phyloP scores from a whole-genome alignment of 30 jellyfish, hydroid and myxozoan genomes.

The Hydra vulgaris region DNA sequence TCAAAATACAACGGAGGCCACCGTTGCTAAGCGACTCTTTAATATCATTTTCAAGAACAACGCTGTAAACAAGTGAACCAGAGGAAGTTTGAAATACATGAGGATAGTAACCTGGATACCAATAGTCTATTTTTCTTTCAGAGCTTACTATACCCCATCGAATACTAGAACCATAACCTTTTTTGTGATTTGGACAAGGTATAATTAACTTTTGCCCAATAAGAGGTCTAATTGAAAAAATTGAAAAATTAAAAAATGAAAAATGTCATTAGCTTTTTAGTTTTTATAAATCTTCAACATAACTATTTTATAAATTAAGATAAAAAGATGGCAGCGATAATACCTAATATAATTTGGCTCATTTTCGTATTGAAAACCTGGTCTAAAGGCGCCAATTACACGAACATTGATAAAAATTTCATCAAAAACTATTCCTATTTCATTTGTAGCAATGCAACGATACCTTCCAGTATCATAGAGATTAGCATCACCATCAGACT shows the following conservation, averaged over 20 bases:
- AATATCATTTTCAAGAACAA: conserved; percentile 11
- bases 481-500: conserved; percentile 4
- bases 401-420: conserved; percentile 27
- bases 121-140: conserved; percentile 7
- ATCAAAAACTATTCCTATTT: conserved; percentile 31
- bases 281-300: too few relatives aligned
- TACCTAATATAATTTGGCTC: background rate
- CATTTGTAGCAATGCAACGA: conserved; percentile 42
- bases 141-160: conserved; percentile 15
- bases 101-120: conserved; percentile 22
- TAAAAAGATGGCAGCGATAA: background rate
- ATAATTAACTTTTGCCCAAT: background rate
- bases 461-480: conserved; percentile 36
- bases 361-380: conserved; percentile 1
- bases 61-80: conserved; percentile 20
- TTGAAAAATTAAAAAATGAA: too few relatives aligned
- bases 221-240: background rate
- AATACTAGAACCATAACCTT: conserved; percentile 20
- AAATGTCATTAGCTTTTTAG: too few relatives aligned
- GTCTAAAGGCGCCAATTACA: conserved; percentile 25
- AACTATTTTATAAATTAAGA: too few relatives aligned
- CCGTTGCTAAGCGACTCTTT: conserved; percentile 10
- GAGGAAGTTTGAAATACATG: background rate
- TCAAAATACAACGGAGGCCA: conserved; percentile 25
- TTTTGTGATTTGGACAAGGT: conserved; percentile 15